These are phyloP conservation scores for Herpailurus yagouaroundi DNA, from an alignment of 2,113 vertebrate species.

Conservation along the genomic window DNA sequence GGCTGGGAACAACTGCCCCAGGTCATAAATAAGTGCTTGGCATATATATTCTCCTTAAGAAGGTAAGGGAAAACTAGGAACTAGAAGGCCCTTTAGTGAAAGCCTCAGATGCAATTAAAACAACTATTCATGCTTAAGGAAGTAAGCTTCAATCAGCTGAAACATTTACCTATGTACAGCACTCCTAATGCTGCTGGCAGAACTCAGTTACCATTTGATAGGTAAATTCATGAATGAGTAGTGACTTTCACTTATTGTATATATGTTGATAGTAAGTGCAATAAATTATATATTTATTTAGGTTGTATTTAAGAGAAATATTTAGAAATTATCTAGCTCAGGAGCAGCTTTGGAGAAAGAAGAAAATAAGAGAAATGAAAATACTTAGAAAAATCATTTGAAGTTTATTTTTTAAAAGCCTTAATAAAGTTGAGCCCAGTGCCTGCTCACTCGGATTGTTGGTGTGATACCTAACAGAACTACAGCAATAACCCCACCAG, in stretches of 20 bases:
- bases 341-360: not conserved
- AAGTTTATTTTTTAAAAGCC: not conserved
- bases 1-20: not conserved
- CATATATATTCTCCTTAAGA: not conserved
- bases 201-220: not conserved
- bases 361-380: constrained; percentile 15
- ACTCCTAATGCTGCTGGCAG: not conserved
- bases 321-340: not conserved
- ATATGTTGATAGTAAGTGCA: not conserved
- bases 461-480: not conserved
- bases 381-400: not conserved
- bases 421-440: constrained; percentile 35
- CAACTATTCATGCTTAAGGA: not conserved
- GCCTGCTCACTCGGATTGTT: not conserved
- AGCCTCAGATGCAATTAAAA: not conserved
- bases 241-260: not conserved
- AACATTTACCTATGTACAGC: not conserved
- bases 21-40: not conserved
- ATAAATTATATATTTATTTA: not conserved
- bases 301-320: constrained; percentile 9
- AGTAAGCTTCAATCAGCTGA: not conserved
- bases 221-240: not conserved
- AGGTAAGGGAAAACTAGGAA: not conserved
- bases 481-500: not conserved
- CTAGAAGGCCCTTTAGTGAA: not conserved